These are phyloP conservation scores for Caenorhabditis latens DNA, from an alignment of 1,140 invertebrate genomes.

Conservation along the genomic window DNA sequence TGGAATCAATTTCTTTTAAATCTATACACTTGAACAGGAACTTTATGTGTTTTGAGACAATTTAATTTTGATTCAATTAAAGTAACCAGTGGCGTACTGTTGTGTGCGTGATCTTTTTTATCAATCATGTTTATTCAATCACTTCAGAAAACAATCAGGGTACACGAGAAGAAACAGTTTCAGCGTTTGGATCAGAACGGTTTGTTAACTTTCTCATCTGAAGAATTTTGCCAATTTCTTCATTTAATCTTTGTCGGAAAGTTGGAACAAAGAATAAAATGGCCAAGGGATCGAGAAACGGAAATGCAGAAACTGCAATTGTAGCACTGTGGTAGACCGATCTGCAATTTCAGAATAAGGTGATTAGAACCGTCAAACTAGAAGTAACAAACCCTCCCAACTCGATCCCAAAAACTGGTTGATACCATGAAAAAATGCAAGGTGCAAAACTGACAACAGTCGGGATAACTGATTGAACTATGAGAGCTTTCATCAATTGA, in stretches of 20 bases:
- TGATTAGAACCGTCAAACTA: background rate
- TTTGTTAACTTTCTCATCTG: too few species aligned
- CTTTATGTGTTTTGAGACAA: too few species aligned
- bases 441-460: constrained; percentile 11
- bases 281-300: background rate
- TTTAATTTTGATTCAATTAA: too few species aligned
- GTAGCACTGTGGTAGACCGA: background rate
- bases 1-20: too few species aligned
- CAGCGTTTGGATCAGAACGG: too few species aligned
- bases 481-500: background rate
- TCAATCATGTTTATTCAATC: too few species aligned
- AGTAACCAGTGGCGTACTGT: too few species aligned
- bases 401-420: background rate
- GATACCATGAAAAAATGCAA: background rate
- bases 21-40: too few species aligned
- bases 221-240: background rate
- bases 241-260: background rate
- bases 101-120: too few species aligned
- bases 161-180: too few species aligned
- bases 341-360: background rate
- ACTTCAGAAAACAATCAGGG: too few species aligned
- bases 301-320: background rate
- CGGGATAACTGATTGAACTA: background rate
- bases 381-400: background rate
- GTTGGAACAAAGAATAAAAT: background rate